phyloP scores from a whole-genome alignment of 2,797 vertebrate genomes.

The Xenopus petersii region DNA sequence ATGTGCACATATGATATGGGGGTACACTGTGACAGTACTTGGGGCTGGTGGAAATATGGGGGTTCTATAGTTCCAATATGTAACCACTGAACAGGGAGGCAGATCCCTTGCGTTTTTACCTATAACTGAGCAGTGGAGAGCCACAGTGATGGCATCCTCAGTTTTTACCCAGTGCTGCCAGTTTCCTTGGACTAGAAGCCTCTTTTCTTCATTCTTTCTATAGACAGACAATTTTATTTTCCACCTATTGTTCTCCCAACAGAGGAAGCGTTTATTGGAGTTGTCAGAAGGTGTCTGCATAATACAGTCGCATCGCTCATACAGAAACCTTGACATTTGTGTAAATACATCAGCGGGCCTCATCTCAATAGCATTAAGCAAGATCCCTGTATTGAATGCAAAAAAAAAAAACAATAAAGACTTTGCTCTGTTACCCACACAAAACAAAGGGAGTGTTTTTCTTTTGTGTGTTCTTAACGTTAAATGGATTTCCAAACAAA shows the following conservation, averaged over 20 bases:
- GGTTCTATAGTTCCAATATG: too few relatives aligned
- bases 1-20: too few relatives aligned
- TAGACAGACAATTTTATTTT: slow-evolving; percentile 13
- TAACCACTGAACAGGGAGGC: too few relatives aligned
- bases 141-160: too few relatives aligned
- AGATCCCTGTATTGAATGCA: slow-evolving; percentile 4
- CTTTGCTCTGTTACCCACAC: slow-evolving; percentile 1
- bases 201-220: too few relatives aligned
- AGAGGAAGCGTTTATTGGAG: slow-evolving; percentile 8
- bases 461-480: slow-evolving; percentile 23
- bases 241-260: slow-evolving; percentile 29
- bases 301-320: background rate
- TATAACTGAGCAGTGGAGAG: too few relatives aligned
- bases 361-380: background rate
- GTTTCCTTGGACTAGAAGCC: too few relatives aligned
- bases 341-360: background rate
- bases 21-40: too few relatives aligned
- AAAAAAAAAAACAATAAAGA: too few relatives aligned
- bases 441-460: slow-evolving; percentile 28
- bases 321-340: slow-evolving; percentile 19
- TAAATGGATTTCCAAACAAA: slow-evolving; percentile 35
- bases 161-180: too few relatives aligned
- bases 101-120: too few relatives aligned
- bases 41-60: too few relatives aligned
- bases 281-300: background rate